A percentile compares a stretch with the other conserved stretches of the same genome.
Conservation (phyloP, 2,888 invertebrate species). For the Helobdella robusta region DNA sequence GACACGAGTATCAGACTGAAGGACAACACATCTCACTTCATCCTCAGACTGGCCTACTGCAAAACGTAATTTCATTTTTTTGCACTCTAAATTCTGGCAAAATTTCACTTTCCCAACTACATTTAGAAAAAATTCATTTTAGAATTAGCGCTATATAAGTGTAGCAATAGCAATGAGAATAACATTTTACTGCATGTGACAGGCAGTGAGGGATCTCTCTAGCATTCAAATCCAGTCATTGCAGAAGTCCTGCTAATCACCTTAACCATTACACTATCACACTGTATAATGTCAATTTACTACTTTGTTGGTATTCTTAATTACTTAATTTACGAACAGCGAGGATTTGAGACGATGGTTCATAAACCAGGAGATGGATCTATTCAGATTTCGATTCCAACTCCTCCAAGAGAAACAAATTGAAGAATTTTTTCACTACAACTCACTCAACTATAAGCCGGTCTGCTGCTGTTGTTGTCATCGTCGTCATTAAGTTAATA, state of each 20-base stretch:
- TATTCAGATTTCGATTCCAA: constrained; percentile 61
- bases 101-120: neutral
- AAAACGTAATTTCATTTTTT: constrained; percentile 50
- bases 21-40: constrained; percentile 86
- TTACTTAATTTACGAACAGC: constrained; percentile 48
- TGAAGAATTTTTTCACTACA: constrained; percentile 39
- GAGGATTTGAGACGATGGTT: constrained; percentile 82
- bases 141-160: no score
- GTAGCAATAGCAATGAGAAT: no score
- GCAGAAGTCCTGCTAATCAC: no score
- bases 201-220: no score
- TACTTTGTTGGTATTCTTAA: neutral
- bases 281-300: neutral
- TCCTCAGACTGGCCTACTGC: constrained; percentile 81
- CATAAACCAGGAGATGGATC: constrained; percentile 72
- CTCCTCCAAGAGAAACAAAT: constrained; percentile 38
- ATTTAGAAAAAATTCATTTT: no score
- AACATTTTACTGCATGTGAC: no score
- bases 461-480: no score
- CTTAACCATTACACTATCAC: no score
- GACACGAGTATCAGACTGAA: constrained; percentile 36
- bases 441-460: constrained; percentile 42
- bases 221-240: no score
- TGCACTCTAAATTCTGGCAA: constrained; percentile 4
- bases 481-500: no score